Conservation (phyloP, 1,140 invertebrate species). For the Drosophila kanapiae region DNA sequence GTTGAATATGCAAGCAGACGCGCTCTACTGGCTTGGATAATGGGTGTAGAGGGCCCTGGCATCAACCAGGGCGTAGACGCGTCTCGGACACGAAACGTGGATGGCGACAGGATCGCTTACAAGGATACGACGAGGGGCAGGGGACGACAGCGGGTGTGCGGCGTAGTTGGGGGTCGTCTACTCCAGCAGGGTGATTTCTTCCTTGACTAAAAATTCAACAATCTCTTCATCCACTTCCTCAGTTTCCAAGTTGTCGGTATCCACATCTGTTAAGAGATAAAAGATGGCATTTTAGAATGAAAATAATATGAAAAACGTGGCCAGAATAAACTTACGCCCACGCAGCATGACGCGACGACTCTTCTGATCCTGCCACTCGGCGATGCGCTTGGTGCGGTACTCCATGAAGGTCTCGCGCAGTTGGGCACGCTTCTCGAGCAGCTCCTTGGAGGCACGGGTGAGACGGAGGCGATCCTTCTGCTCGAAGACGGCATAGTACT, state of each 20-base stretch:
- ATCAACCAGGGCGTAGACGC: slow-evolving; percentile 51
- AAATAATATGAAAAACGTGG: not conserved
- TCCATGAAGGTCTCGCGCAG: slow-evolving; percentile 95
- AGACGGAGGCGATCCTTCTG: slow-evolving; percentile 97
- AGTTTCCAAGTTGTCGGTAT: slow-evolving; percentile 95
- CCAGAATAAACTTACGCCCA: slow-evolving; percentile 89
- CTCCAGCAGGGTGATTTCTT: slow-evolving; percentile 93
- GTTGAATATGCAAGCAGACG: slow-evolving; percentile 45
- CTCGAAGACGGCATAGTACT: slow-evolving; percentile 98
- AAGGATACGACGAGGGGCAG: slow-evolving; percentile 11
- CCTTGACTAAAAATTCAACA: slow-evolving; percentile 99
- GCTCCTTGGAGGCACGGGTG: slow-evolving; percentile 97
- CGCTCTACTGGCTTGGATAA: slow-evolving; percentile 39
- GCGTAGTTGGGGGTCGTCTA: slow-evolving; percentile 77
- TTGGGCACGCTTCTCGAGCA: slow-evolving; percentile 96
- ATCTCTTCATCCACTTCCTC: slow-evolving; percentile 97
- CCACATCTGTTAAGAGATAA: slow-evolving; percentile 90
- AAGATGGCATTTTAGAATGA: not conserved
- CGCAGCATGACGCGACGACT: slow-evolving; percentile 92
- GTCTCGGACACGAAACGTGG: slow-evolving; percentile 47
- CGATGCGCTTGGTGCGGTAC: slow-evolving; percentile 90
- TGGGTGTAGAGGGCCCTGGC: slow-evolving; percentile 33
- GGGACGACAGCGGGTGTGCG: slow-evolving; percentile 20
- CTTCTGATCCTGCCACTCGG: slow-evolving; percentile 92
- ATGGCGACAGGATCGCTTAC: slow-evolving; percentile 55